Percentiles rank a stretch among this genome's conserved stretches.
Conservation (phyloP, 1,140 invertebrate species). For the Tenebrio molitor region DNA sequence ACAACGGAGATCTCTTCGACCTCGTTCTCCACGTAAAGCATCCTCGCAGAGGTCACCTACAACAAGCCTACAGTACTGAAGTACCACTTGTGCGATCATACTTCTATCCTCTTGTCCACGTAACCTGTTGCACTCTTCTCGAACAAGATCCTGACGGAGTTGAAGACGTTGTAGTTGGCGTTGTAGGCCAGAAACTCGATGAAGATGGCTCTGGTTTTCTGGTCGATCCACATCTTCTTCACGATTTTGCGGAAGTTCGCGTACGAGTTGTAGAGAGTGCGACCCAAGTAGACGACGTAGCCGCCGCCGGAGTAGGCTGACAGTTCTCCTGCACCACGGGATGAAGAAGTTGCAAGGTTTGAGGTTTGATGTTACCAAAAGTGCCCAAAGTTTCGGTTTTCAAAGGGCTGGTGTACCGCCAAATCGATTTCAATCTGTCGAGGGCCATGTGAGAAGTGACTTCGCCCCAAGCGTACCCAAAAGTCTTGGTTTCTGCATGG, state of each 20-base stretch:
- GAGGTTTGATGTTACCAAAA: too few relatives aligned
- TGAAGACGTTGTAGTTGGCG: slow-evolving; percentile 56
- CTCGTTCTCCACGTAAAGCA: slow-evolving; percentile 36
- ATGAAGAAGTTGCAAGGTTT: too few relatives aligned
- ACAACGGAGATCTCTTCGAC: neutral
- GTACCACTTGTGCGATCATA: too few relatives aligned
- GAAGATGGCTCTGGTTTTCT: slow-evolving; percentile 50
- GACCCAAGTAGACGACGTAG: slow-evolving; percentile 53
- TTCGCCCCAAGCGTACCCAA: neutral
- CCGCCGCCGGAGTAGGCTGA: slow-evolving; percentile 54
- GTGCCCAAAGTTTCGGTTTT: slow-evolving; percentile 42
- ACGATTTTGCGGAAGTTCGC: slow-evolving; percentile 51
- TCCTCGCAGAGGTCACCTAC: neutral
- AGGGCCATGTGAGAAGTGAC: neutral
- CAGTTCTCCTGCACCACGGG: neutral
- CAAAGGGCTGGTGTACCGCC: slow-evolving; percentile 41
- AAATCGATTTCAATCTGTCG: slow-evolving; percentile 19
- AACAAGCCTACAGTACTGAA: too few relatives aligned
- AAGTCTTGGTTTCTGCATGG: too few relatives aligned
- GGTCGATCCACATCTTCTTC: slow-evolving; percentile 55
- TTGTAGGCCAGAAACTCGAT: slow-evolving; percentile 57
- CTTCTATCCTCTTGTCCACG: slow-evolving; percentile 34
- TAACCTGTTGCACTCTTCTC: slow-evolving; percentile 54
- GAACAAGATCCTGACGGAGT: slow-evolving; percentile 50
- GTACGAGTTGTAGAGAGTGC: slow-evolving; percentile 52